These are phyloP conservation scores for Gryllus bimaculatus DNA, from an alignment of 1,140 invertebrate genomes.

Conservation along the genomic window DNA sequence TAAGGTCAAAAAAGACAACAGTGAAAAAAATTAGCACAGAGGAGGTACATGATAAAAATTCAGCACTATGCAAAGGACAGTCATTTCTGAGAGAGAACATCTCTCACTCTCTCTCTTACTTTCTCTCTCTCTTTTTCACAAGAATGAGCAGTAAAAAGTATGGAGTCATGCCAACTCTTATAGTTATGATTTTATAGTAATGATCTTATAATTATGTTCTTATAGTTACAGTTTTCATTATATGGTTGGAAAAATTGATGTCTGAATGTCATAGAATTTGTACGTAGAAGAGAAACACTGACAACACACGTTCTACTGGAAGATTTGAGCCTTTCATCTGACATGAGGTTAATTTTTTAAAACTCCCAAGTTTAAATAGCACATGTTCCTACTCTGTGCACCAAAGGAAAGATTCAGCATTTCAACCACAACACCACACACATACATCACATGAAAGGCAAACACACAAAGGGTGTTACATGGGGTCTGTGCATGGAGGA, in stretches of 20 bases:
- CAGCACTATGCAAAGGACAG: neutral
- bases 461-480: neutral
- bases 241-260: neutral
- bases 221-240: neutral
- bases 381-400: neutral
- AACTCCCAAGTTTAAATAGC: neutral
- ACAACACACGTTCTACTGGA: neutral
- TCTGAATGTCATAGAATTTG: neutral
- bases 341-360: neutral
- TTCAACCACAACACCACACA: slow-evolving; percentile 1
- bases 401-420: neutral
- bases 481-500: neutral
- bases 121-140: neutral
- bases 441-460: neutral
- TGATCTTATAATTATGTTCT: no score
- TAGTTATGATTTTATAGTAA: no score
- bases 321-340: neutral
- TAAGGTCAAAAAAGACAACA: neutral
- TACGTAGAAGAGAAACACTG: neutral
- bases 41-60: neutral
- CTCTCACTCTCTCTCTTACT: no score
- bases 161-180: no score
- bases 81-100: neutral
- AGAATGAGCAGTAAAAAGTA: neutral
- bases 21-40: neutral